These are phyloP conservation scores for Lepidothrix coronata DNA, from an alignment of 2,113 vertebrate species.

Conservation along the genomic window DNA sequence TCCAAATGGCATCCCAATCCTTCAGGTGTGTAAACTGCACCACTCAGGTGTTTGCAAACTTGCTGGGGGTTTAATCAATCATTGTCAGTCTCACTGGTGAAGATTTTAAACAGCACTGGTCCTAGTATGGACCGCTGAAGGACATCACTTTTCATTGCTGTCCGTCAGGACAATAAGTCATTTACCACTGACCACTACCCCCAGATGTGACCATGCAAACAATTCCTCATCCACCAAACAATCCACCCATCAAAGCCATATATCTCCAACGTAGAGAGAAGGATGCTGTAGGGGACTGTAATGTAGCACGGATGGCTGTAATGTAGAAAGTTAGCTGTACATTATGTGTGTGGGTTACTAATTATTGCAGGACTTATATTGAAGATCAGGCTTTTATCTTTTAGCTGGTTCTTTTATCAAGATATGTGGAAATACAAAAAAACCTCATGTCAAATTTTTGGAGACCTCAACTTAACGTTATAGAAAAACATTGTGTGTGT, in stretches of 20 bases:
- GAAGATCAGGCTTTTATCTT: neutral
- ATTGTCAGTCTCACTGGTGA: neutral
- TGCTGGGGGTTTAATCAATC: neutral
- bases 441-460: rapidly evolving
- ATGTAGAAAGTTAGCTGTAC: neutral
- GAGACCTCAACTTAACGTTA: neutral
- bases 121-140: neutral
- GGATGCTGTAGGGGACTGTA: neutral
- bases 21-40: neutral
- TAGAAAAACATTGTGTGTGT: neutral
- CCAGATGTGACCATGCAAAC: neutral
- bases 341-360: neutral
- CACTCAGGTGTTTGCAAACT: neutral
- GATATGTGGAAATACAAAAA: neutral
- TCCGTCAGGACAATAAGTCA: neutral
- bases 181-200: neutral
- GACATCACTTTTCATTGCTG: neutral
- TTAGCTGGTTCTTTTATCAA: too few relatives aligned
- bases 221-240: neutral
- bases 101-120: neutral
- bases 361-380: neutral
- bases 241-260: neutral
- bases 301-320: neutral
- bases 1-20: neutral
- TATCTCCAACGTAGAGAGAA: neutral